Percentiles rank a stretch among this genome's conserved stretches.
phyloP scores from a whole-genome alignment of 2,797 vertebrate genomes.

The Hozukius guyotensis region DNA sequence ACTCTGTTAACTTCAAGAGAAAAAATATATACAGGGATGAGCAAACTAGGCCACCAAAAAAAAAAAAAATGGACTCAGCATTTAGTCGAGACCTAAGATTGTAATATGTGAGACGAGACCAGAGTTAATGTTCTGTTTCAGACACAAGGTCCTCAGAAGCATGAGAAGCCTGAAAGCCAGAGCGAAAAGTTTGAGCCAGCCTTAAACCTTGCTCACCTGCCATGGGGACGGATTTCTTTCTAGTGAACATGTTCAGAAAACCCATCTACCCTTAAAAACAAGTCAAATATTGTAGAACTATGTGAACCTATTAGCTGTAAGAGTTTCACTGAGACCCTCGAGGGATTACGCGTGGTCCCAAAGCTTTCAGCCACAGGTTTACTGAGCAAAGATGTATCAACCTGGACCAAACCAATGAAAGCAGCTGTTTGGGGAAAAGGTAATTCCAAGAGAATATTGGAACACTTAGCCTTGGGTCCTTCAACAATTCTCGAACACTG shows the following conservation, averaged over 20 bases:
- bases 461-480: conserved; percentile 54
- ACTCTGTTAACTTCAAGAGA: neutral
- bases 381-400: conserved; percentile 27
- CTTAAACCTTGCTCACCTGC: neutral
- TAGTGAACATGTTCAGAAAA: conserved; percentile 27
- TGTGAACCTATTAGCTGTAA: conserved; percentile 23
- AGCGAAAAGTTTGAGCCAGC: neutral
- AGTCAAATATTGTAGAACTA: conserved; percentile 29
- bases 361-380: conserved; percentile 36
- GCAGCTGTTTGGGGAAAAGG: conserved; percentile 40
- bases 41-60: conserved; percentile 6
- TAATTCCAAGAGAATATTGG: conserved; percentile 54
- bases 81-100: neutral
- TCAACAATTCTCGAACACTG: conserved; percentile 28
- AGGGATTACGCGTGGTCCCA: conserved; percentile 17
- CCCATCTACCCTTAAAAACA: conserved; percentile 16
- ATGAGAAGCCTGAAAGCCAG: neutral
- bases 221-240: conserved; percentile 10
- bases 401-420: conserved; percentile 50
- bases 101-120: neutral
- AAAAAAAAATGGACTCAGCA: neutral
- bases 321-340: conserved; percentile 23
- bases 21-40: neutral
- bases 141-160: neutral
- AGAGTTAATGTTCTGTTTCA: conserved; percentile 1